Conservation (phyloP, 2,113 vertebrate species). For the Megatriorchis doriae region DNA sequence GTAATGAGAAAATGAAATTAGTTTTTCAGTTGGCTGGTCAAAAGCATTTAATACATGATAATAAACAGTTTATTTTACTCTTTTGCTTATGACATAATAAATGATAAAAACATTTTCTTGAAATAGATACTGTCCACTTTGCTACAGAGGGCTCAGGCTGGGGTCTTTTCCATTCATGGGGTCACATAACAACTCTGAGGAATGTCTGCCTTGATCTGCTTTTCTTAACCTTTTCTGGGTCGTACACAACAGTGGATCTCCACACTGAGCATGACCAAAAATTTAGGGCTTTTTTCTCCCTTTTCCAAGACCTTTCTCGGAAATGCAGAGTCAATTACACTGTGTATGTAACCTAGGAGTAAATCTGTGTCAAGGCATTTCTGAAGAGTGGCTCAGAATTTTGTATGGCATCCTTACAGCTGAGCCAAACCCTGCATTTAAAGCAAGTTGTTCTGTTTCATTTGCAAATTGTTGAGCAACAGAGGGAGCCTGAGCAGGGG, state of each 20-base stretch:
- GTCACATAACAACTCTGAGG: background rate
- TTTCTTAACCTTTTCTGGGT: background rate
- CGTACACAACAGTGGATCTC: background rate
- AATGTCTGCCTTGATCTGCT: background rate
- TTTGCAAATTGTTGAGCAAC: background rate
- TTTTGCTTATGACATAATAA: slow-evolving; percentile 81
- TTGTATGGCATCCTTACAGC: background rate
- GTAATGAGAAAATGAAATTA: slow-evolving; percentile 99
- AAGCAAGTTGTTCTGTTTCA: background rate
- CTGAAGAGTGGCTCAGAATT: background rate
- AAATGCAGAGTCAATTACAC: background rate
- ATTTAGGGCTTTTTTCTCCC: background rate
- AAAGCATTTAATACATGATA: slow-evolving; percentile 98
- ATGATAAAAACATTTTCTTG: slow-evolving; percentile 75
- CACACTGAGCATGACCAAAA: background rate
- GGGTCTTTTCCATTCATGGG: background rate
- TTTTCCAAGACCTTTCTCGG: background rate
- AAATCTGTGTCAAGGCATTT: background rate
- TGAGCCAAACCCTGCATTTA: background rate
- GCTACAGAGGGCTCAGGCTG: slow-evolving; percentile 2
- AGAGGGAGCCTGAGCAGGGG: background rate
- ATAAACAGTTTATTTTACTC: slow-evolving; percentile 97
- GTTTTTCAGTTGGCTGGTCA: slow-evolving; percentile 99
- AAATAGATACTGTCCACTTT: slow-evolving; percentile 61
- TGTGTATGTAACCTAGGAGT: background rate